phyloP scores from a whole-genome alignment of 2,113 vertebrate genomes.

The Arizona elegans region DNA sequence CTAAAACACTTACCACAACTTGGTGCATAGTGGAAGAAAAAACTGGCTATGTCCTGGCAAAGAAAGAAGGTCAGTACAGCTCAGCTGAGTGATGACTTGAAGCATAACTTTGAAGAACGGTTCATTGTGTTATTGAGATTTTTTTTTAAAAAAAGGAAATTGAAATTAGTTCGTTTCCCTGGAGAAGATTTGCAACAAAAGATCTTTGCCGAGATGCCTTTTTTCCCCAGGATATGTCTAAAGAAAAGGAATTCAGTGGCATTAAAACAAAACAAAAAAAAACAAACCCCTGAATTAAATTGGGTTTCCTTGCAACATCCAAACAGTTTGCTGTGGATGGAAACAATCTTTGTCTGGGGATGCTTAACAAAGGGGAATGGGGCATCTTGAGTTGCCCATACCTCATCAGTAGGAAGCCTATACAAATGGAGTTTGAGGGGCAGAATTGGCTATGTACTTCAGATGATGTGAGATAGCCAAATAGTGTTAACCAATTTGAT shows the following conservation, averaged over 20 bases:
- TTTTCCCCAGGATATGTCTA: background rate
- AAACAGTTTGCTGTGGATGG: slow-evolving; percentile 47
- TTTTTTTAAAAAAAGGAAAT: background rate
- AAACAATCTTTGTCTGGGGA: slow-evolving; percentile 15
- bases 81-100: slow-evolving; percentile 47
- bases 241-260: slow-evolving; percentile 50
- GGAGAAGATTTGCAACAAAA: slow-evolving; percentile 28
- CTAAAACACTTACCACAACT: slow-evolving; percentile 60
- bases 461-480: slow-evolving; percentile 50
- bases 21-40: slow-evolving; percentile 71
- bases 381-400: background rate
- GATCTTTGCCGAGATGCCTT: slow-evolving; percentile 39
- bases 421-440: background rate
- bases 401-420: background rate
- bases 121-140: slow-evolving; percentile 31
- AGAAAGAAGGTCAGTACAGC: slow-evolving; percentile 47
- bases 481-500: slow-evolving; percentile 59
- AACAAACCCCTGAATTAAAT: background rate
- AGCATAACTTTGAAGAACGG: slow-evolving; percentile 47
- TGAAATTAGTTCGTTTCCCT: slow-evolving; percentile 32
- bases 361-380: background rate
- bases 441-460: slow-evolving; percentile 37
- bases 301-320: slow-evolving; percentile 35
- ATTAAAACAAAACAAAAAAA: background rate
- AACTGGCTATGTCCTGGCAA: slow-evolving; percentile 60